phyloP scores from a whole-genome alignment of 2,888 invertebrate species.

The Brachyptera risi region DNA sequence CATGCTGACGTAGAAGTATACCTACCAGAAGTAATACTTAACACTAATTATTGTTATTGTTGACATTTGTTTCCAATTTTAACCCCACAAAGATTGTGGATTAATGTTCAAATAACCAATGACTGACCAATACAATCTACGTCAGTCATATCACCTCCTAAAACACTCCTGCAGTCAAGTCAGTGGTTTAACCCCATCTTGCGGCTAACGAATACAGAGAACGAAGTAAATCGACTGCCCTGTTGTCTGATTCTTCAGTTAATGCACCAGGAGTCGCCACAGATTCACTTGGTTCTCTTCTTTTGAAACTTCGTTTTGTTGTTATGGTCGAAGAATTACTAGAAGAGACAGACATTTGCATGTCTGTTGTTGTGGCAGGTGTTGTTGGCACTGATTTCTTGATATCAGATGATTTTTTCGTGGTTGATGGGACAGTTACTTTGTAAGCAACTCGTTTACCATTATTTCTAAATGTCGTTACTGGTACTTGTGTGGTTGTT shows the following conservation, averaged over 20 bases:
- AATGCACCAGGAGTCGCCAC: constrained; percentile 42
- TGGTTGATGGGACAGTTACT: constrained; percentile 10
- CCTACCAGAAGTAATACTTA: too few relatives aligned
- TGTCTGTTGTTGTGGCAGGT: constrained; percentile 38
- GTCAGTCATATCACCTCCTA: too few relatives aligned
- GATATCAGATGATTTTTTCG: constrained; percentile 38
- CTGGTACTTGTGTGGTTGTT: constrained; percentile 2
- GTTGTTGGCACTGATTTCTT: constrained; percentile 46
- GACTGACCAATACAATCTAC: too few relatives aligned
- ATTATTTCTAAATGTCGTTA: constrained; percentile 15
- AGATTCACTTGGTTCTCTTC: constrained; percentile 36
- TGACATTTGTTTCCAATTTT: too few relatives aligned
- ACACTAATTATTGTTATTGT: too few relatives aligned
- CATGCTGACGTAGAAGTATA: too few relatives aligned
- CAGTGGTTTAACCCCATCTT: constrained; percentile 57
- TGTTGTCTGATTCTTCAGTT: constrained; percentile 56
- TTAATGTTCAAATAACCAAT: too few relatives aligned
- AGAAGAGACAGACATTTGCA: constrained; percentile 45
- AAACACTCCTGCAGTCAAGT: neutral
- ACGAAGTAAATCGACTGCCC: constrained; percentile 77
- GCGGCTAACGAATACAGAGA: constrained; percentile 81
- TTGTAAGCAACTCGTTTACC: constrained; percentile 12
- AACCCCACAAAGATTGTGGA: too few relatives aligned
- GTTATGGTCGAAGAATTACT: constrained; percentile 38
- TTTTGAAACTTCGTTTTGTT: neutral